Evolutionary conservation across 2,888 invertebrate species (phyloP).

Genomic region (Unio delphinus): DNA sequence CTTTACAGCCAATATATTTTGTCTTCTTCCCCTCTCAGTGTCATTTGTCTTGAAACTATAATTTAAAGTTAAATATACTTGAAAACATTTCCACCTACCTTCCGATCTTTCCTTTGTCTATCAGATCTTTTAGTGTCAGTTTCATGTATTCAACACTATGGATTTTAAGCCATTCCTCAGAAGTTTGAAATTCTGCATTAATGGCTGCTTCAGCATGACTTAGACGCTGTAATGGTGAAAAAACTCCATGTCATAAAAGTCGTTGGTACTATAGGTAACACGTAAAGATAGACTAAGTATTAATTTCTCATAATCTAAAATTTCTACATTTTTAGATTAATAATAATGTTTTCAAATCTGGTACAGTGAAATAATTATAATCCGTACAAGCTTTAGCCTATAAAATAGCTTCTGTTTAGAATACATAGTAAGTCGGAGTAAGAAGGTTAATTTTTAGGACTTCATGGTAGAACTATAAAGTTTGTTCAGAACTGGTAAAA

Average conservation of each 20-base stretch:
- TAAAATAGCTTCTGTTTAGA: too few species aligned
- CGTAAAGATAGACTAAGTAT: too few species aligned
- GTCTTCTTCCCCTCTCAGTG: neutral
- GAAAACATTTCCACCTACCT: conserved; percentile 35
- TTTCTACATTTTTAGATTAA: too few species aligned
- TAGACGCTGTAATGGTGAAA: conserved; percentile 35
- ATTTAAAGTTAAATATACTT: neutral
- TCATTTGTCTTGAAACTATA: too few species aligned
- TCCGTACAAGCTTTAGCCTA: too few species aligned
- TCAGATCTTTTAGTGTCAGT: conserved; percentile 68
- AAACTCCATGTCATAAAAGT: neutral
- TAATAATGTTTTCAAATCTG: too few species aligned
- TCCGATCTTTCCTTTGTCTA: conserved; percentile 67
- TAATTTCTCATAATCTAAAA: too few species aligned
- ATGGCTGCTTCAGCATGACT: conserved; percentile 45
- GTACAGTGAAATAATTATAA: too few species aligned
- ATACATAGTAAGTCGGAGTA: too few species aligned
- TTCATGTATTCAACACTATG: conserved; percentile 66
- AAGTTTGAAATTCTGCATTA: conserved; percentile 64
- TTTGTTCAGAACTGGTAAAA: too few species aligned
- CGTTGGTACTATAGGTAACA: neutral
- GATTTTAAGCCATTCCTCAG: conserved; percentile 67
- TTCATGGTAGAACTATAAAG: too few species aligned
- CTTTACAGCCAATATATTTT: neutral
- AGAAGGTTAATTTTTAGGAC: too few species aligned